Conservation (phyloP, 1,140 invertebrate genomes). For the Temnothorax curvispinosus region DNA sequence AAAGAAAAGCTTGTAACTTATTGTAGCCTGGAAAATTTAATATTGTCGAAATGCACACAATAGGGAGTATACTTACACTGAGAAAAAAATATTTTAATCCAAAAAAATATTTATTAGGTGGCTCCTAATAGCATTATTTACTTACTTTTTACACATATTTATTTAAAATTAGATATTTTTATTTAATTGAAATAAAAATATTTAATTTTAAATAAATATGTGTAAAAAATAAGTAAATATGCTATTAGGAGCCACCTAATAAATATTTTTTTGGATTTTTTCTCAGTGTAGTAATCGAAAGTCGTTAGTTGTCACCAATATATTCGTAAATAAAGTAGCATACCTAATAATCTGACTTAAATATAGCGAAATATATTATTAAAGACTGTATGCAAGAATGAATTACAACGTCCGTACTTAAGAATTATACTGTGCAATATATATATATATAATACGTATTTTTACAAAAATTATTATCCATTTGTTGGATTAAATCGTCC, state of each 20-base stretch:
- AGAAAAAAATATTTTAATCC: no score
- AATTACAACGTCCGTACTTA: background rate
- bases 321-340: background rate
- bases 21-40: background rate
- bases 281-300: no score
- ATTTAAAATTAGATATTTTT: no score
- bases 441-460: background rate
- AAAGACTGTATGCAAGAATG: background rate
- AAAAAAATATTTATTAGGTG: no score
- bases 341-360: background rate
- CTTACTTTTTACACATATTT: no score
- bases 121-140: no score
- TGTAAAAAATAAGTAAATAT: no score
- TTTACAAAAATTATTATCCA: background rate
- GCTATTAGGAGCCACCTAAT: no score
- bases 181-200: no score
- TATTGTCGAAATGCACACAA: background rate
- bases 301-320: background rate
- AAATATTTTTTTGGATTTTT: no score
- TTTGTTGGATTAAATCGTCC: conserved; percentile 21
- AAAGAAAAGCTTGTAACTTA: background rate
- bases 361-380: conserved; percentile 4
- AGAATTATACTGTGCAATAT: background rate
- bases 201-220: no score
- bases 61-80: background rate